phyloP scores from a whole-genome alignment of 2,113 vertebrate species.

The Nansenia antarctica region DNA sequence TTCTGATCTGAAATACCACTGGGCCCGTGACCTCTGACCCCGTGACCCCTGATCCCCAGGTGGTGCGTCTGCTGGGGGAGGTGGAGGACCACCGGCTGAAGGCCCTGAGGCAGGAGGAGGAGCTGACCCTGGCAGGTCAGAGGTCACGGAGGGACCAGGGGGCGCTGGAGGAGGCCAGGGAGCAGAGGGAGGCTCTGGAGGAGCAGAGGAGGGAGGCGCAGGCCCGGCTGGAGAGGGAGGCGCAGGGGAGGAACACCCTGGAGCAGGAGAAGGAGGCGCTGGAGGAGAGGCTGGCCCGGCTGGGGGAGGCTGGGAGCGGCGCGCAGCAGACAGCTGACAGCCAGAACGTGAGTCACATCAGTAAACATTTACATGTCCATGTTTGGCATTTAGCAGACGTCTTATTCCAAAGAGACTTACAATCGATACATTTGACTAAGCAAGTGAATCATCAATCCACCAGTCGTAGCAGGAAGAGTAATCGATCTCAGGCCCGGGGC shows the following conservation, averaged over 20 bases:
- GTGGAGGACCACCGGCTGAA: slow-evolving; percentile 86
- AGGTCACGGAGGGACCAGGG: slow-evolving; percentile 78
- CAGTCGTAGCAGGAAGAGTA: too few species aligned
- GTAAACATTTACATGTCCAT: not conserved
- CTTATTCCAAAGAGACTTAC: too few species aligned
- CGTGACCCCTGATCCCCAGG: slow-evolving; percentile 27
- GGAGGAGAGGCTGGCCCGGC: slow-evolving; percentile 75
- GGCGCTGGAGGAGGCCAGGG: slow-evolving; percentile 72
- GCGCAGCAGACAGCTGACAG: slow-evolving; percentile 20
- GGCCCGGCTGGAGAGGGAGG: slow-evolving; percentile 80
- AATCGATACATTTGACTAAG: too few species aligned
- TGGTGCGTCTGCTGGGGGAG: slow-evolving; percentile 84
- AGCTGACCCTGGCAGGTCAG: slow-evolving; percentile 74
- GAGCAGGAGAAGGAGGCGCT: slow-evolving; percentile 80
- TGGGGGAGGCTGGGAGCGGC: slow-evolving; percentile 65
- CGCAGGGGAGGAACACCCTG: slow-evolving; percentile 72
- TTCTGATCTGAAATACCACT: too few species aligned
- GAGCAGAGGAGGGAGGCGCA: slow-evolving; percentile 75
- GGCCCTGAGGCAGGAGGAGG: slow-evolving; percentile 85
- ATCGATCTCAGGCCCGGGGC: too few species aligned
- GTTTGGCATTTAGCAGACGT: too few species aligned
- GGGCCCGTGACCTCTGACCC: too few species aligned
- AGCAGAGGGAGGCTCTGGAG: slow-evolving; percentile 72
- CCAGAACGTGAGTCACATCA: slow-evolving; percentile 50
- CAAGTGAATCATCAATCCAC: too few species aligned